Conservation (phyloP, 2,888 invertebrate species). For the Hesperia comma region DNA sequence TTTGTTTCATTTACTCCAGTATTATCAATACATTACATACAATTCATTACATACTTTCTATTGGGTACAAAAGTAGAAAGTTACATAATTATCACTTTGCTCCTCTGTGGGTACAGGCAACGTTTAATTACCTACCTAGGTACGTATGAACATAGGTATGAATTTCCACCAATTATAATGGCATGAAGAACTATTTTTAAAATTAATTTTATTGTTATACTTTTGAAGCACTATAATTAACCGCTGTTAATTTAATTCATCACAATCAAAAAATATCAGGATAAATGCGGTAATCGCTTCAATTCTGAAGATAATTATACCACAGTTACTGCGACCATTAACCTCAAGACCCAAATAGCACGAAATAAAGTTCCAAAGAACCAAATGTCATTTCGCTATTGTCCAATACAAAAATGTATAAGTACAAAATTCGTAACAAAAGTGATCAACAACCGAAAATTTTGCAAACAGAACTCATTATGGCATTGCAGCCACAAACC, state of each 20-base stretch:
- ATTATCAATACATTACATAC: background rate
- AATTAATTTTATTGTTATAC: too few relatives aligned
- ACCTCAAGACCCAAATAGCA: slow-evolving; percentile 46
- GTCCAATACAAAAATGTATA: slow-evolving; percentile 39
- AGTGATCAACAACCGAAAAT: slow-evolving; percentile 30
- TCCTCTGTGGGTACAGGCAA: too few relatives aligned
- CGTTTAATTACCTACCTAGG: too few relatives aligned
- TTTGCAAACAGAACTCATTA: slow-evolving; percentile 42
- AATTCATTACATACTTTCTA: too few relatives aligned
- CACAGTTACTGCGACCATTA: slow-evolving; percentile 24
- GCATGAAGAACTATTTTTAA: too few relatives aligned
- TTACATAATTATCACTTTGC: too few relatives aligned
- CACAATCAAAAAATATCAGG: background rate
- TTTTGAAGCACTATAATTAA: too few relatives aligned
- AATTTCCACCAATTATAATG: too few relatives aligned
- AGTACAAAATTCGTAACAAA: slow-evolving; percentile 4
- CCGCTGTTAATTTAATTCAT: too few relatives aligned
- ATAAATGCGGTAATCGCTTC: slow-evolving; percentile 19
- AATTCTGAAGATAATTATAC: slow-evolving; percentile 16
- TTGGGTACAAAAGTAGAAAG: too few relatives aligned
- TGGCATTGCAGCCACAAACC: slow-evolving; percentile 49
- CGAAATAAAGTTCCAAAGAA: slow-evolving; percentile 45
- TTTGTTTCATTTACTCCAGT: slow-evolving; percentile 67
- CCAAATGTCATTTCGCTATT: slow-evolving; percentile 58
- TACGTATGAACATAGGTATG: too few relatives aligned